A percentile compares a stretch with the other conserved stretches of the same genome.
phyloP scores from a whole-genome alignment of 2,888 invertebrate species.

The Leptinotarsa haldemani region DNA sequence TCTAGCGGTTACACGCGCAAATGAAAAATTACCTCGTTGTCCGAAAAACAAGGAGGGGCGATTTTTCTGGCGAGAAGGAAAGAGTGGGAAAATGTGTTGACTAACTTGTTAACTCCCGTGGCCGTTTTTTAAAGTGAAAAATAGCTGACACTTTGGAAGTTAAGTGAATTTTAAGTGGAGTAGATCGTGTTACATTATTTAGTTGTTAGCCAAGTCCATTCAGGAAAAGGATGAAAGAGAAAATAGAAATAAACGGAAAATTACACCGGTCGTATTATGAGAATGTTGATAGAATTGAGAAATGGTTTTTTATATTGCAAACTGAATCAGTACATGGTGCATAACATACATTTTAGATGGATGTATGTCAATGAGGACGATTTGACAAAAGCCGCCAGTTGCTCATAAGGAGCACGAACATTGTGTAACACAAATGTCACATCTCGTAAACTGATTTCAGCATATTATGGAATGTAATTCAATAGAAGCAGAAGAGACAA shows the following conservation, averaged over 20 bases:
- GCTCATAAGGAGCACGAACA: no score
- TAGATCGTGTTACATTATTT: constrained; percentile 61
- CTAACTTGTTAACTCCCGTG: constrained; percentile 48
- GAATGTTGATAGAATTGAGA: neutral
- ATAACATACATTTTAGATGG: no score
- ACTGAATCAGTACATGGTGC: neutral
- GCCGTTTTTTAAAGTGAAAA: constrained; percentile 58
- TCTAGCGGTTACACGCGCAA: constrained; percentile 60
- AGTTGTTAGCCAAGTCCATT: constrained; percentile 48
- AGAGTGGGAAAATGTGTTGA: constrained; percentile 43
- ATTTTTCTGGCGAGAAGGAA: constrained; percentile 35
- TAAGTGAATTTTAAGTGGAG: constrained; percentile 65
- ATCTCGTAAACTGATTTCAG: no score
- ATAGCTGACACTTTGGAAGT: constrained; percentile 62
- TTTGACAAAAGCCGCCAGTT: no score
- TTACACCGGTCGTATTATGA: neutral
- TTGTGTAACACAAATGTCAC: no score
- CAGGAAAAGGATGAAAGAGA: constrained; percentile 15
- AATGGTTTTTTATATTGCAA: neutral
- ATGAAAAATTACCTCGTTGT: constrained; percentile 59
- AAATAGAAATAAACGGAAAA: neutral
- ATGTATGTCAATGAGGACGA: no score
- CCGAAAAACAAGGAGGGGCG: constrained; percentile 47
- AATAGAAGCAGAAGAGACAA: no score
- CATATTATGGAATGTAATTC: no score